phyloP scores from a whole-genome alignment of 1,140 invertebrate species.

The Caenorhabditis latens region DNA sequence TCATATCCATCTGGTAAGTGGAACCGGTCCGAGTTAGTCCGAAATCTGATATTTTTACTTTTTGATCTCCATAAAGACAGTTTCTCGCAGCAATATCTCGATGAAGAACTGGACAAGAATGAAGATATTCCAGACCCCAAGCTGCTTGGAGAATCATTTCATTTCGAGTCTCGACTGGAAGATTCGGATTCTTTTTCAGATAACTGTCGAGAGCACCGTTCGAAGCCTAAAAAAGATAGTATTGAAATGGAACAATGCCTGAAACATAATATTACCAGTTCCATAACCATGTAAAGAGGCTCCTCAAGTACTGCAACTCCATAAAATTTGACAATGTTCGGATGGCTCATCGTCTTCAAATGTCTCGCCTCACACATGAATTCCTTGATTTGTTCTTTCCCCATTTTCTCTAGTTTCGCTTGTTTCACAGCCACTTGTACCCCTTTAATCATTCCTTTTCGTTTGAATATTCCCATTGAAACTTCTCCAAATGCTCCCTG shows the following conservation, averaged over 20 bases:
- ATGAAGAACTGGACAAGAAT: background rate
- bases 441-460: background rate
- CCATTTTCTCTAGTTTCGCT: conserved; percentile 47
- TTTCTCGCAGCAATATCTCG: conserved; percentile 91
- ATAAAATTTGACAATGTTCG: conserved; percentile 23
- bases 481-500: conserved; percentile 70
- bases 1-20: conserved; percentile 44
- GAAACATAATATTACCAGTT: background rate
- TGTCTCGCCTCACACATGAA: conserved; percentile 28
- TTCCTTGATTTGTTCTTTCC: conserved; percentile 10
- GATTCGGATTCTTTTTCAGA: conserved; percentile 20
- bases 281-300: conserved; percentile 2
- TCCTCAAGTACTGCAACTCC: background rate
- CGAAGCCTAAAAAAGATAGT: background rate
- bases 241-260: background rate
- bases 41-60: conserved; percentile 56
- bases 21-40: conserved; percentile 40
- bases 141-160: conserved; percentile 91
- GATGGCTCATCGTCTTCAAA: conserved; percentile 7
- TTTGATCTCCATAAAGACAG: conserved; percentile 64
- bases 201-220: conserved; percentile 40
- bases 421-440: conserved; percentile 66
- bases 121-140: background rate
- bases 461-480: background rate
- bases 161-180: conserved; percentile 81